A percentile compares a stretch with the other conserved stretches of the same genome.
These are phyloP conservation scores for Caretta caretta DNA, from an alignment of 2,113 vertebrate genomes.

Conservation along the genomic window DNA sequence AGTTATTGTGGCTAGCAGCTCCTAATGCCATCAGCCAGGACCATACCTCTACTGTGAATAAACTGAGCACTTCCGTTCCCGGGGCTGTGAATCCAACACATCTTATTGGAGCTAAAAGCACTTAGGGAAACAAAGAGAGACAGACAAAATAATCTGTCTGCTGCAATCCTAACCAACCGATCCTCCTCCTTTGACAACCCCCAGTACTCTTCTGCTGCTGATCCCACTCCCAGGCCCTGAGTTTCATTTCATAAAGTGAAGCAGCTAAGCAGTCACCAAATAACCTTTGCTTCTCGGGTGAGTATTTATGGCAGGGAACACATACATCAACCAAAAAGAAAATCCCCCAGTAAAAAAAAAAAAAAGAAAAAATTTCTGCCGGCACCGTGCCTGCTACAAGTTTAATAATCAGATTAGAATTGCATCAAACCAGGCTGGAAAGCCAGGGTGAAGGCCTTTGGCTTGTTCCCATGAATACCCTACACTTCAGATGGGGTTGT, in stretches of 20 bases:
- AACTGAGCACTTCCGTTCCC: conserved; percentile 18
- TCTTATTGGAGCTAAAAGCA: not conserved
- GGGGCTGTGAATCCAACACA: not conserved
- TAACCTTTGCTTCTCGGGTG: conserved; percentile 73
- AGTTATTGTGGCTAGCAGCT: conserved; percentile 24
- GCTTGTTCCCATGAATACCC: conserved; percentile 68
- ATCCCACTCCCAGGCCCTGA: not conserved
- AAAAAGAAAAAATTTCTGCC: conserved; percentile 65
- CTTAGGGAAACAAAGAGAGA: not conserved
- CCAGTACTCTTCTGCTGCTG: not conserved
- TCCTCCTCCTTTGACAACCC: not conserved
- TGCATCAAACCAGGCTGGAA: conserved; percentile 64
- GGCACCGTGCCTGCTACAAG: conserved; percentile 74
- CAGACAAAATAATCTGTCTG: not conserved
- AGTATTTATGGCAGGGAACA: conserved; percentile 71
- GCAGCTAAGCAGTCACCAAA: conserved; percentile 65
- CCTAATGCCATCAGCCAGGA: conserved; percentile 18
- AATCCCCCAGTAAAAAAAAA: conserved; percentile 55
- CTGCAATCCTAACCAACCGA: not conserved
- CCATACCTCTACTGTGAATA: not conserved
- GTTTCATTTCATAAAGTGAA: conserved; percentile 76
- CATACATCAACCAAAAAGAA: conserved; percentile 67
- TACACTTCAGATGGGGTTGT: conserved; percentile 53
- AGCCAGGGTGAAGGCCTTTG: conserved; percentile 73
- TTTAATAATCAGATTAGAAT: conserved; percentile 78